A percentile compares a stretch with the other conserved stretches of the same genome.
phyloP scores from a whole-genome alignment of 2,113 vertebrate species.

The Camelus bactrianus region DNA sequence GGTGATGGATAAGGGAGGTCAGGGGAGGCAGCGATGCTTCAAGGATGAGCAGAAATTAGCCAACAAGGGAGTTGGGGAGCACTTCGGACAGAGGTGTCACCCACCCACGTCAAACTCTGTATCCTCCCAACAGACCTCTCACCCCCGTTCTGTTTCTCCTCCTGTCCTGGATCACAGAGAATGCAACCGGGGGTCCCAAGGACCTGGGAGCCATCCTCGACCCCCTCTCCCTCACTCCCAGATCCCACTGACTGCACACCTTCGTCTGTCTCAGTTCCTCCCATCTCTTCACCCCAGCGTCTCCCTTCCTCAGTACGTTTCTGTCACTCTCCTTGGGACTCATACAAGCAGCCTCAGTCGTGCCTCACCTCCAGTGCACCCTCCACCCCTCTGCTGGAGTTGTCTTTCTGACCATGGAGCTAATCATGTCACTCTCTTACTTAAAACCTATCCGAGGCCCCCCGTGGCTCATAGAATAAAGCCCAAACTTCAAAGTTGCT shows the following conservation, averaged over 20 bases:
- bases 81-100: neutral
- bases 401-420: neutral
- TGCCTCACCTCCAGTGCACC: neutral
- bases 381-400: neutral
- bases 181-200: neutral
- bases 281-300: accelerated
- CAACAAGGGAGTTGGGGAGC: neutral
- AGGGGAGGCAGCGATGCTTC: neutral
- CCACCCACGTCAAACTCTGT: neutral
- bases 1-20: neutral
- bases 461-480: neutral
- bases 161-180: neutral
- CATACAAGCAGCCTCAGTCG: neutral
- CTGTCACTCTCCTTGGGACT: neutral
- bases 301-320: neutral
- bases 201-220: neutral
- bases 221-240: neutral
- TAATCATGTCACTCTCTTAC: neutral
- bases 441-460: neutral
- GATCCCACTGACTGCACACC: neutral
- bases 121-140: neutral
- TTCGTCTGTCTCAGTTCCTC: neutral
- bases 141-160: neutral
- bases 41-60: neutral
- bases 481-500: neutral